These are phyloP conservation scores for Pantherophis guttatus DNA, from an alignment of 2,113 vertebrate genomes.

Conservation along the genomic window DNA sequence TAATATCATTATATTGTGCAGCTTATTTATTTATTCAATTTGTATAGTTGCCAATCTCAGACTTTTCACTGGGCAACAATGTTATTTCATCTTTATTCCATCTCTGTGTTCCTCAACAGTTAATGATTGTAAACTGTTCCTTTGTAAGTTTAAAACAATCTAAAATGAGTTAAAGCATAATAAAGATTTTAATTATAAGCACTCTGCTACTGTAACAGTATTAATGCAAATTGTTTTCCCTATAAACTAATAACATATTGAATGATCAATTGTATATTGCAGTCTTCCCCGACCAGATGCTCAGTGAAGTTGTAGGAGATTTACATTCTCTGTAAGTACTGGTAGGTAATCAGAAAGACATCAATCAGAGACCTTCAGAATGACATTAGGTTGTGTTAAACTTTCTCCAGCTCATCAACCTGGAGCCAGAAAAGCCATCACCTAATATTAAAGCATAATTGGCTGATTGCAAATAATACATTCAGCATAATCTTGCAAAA, in stretches of 20 bases:
- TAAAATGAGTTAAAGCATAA: not conserved
- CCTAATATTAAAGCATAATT: not conserved
- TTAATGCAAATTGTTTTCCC: not conserved
- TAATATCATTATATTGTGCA: not conserved
- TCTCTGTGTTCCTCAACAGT: not conserved
- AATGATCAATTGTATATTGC: not conserved
- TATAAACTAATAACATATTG: not conserved
- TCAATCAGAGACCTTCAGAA: not conserved
- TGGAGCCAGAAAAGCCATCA: not conserved
- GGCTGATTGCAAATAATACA: not conserved
- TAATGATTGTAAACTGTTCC: not conserved
- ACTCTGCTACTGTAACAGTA: not conserved
- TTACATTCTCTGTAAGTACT: not conserved
- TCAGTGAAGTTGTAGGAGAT: not conserved
- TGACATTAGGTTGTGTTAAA: not conserved
- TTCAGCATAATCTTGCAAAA: not conserved
- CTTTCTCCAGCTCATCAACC: not conserved
- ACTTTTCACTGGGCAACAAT: not conserved
- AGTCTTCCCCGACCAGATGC: not conserved
- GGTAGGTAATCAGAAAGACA: not conserved
- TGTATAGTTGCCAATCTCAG: not conserved
- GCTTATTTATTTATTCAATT: not conserved
- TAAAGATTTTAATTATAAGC: not conserved
- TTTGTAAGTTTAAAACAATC: not conserved
- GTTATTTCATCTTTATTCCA: not conserved